A percentile compares a stretch with the other conserved stretches of the same genome.
phyloP scores from a whole-genome alignment of 2,113 vertebrate genomes.

The Aegotheles bennettii region DNA sequence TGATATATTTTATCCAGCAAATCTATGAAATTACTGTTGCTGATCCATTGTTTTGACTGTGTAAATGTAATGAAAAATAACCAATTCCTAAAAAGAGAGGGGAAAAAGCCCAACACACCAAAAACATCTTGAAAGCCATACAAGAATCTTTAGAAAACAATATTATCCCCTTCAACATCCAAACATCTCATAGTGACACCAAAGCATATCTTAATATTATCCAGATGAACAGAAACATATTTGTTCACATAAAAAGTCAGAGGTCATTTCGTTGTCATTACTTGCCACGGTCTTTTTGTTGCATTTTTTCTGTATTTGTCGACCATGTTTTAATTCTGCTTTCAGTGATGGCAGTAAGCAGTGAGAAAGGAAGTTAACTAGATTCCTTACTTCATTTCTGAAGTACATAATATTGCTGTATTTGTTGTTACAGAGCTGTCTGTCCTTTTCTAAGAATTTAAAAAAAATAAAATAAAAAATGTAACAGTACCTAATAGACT shows the following conservation, averaged over 20 bases:
- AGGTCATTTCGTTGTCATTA: background rate
- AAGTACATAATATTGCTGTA: background rate
- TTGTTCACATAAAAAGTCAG: background rate
- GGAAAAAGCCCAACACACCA: background rate
- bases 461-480: background rate
- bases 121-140: background rate
- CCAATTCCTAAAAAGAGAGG: background rate
- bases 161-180: background rate
- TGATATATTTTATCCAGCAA: background rate
- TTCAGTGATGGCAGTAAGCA: background rate
- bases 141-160: background rate
- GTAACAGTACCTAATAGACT: background rate
- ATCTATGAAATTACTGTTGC: background rate
- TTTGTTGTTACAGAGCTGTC: conserved; percentile 1
- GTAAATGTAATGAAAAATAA: background rate
- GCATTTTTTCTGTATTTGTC: background rate
- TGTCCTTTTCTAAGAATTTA: background rate
- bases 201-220: background rate
- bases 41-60: background rate
- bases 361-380: background rate
- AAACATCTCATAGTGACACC: background rate
- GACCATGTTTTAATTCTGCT: background rate
- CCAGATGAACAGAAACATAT: background rate
- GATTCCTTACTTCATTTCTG: background rate
- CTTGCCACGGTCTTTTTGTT: background rate